Conservation (phyloP, 2,113 vertebrate species). For the Edolisoma coerulescens region DNA sequence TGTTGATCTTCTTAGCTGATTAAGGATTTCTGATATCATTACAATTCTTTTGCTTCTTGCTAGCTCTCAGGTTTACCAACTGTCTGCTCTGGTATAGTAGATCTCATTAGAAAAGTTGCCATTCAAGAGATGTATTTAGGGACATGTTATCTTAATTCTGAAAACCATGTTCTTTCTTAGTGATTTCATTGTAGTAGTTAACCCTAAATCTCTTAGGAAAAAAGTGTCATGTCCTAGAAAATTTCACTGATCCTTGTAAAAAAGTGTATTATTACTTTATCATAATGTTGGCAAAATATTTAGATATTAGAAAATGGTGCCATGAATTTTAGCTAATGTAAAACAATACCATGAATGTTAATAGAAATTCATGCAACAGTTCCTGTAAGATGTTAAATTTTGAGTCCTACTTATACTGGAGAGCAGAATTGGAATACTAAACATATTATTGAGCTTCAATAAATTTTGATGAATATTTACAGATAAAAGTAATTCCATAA, state of each 20-base stretch:
- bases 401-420: neutral
- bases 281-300: neutral
- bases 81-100: neutral
- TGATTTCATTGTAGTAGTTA: neutral
- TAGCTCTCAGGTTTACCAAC: neutral
- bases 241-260: neutral
- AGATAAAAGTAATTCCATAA: neutral
- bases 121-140: neutral
- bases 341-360: neutral
- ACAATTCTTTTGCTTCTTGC: neutral
- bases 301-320: neutral
- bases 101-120: neutral
- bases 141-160: neutral
- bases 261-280: neutral
- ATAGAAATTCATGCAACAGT: neutral
- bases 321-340: neutral
- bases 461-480: neutral
- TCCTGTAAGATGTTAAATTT: neutral
- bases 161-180: neutral
- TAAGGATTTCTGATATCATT: neutral
- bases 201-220: neutral
- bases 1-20: neutral
- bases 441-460: neutral
- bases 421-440: neutral
- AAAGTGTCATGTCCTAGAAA: neutral